phyloP scores from a whole-genome alignment of 2,113 vertebrate genomes.

The Halichoerus grypus region DNA sequence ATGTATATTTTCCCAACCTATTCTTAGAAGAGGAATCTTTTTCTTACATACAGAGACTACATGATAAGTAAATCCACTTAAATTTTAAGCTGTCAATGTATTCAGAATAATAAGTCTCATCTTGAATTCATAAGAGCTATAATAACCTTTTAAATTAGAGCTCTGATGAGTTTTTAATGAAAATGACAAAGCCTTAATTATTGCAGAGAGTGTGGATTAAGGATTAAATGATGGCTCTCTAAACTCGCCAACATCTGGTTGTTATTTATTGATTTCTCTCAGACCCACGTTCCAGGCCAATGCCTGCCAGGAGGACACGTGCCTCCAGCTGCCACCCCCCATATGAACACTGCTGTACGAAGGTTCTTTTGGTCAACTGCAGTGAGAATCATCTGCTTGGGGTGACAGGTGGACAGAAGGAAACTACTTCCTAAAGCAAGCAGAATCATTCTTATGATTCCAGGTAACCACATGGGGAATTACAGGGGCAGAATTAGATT shows the following conservation, averaged over 20 bases:
- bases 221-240: neutral
- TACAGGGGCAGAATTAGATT: neutral
- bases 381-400: neutral
- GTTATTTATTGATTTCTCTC: neutral
- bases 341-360: neutral
- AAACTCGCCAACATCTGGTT: neutral
- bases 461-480: neutral
- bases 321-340: too few relatives aligned
- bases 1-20: neutral
- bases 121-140: neutral
- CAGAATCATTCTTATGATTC: neutral
- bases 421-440: neutral
- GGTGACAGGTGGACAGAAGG: neutral
- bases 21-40: neutral
- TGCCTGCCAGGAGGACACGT: neutral
- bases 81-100: neutral
- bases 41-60: neutral
- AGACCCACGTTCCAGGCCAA: neutral
- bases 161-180: constrained; percentile 54
- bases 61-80: neutral
- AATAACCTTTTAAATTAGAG: neutral
- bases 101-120: neutral
- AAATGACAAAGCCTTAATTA: neutral
- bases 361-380: neutral
- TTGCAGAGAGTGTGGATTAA: neutral